Evolutionary conservation across 30 jellyfish, hydroid and myxozoan genomes (phyloP), one percentile per base, ranked within the genome.

Genomic region (Turritopsis dohrnii): DNA sequence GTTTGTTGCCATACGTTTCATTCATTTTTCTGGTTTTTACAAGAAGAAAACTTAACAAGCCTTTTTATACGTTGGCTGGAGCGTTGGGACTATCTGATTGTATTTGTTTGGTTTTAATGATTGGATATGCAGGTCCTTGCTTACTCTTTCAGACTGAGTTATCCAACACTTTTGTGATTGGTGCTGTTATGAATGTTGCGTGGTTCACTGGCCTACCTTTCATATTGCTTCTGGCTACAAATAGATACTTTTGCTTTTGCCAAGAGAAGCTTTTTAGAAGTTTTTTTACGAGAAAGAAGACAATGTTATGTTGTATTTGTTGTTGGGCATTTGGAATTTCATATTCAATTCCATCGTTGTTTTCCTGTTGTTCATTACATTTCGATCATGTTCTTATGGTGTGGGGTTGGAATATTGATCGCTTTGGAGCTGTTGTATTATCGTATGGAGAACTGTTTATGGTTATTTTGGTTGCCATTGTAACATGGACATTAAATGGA

Each of bases 161-260:
- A 74, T n/a, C 54, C 74, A 24, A 1, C 72, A 74, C 54, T 30
- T 21, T 8, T 22, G 83, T 29, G 18, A 24, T 74, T 26, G 83
- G 83, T 74, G 83, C 54, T 1, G 65, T 74, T 8, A 21, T 74
- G 65, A 74, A 74, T 52, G 41, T 74, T 23, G 83, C 54, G 9
- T 74, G 83, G 83, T 74, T 74, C 72, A 74, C 54, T 52, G 83
- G 83, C 13, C 60, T 74, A 30, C 83, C 83, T 21, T 29, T 74
- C 18, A 22, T 74, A 27, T n/a, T 30, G 8, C 41, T 74, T 23
- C 52, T 74, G 20, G 83, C 83, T 23, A 52, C 19, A 13, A 29
- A 74, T 74, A 26, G 83, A 24, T 74, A 74, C 41, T 74, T 74
- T 26, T 74, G 83, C 72, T n/a, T 74, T 21, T 74, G 83, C 41